Conservation (phyloP, 1,140 invertebrate species). For the Zophobas atratus region DNA sequence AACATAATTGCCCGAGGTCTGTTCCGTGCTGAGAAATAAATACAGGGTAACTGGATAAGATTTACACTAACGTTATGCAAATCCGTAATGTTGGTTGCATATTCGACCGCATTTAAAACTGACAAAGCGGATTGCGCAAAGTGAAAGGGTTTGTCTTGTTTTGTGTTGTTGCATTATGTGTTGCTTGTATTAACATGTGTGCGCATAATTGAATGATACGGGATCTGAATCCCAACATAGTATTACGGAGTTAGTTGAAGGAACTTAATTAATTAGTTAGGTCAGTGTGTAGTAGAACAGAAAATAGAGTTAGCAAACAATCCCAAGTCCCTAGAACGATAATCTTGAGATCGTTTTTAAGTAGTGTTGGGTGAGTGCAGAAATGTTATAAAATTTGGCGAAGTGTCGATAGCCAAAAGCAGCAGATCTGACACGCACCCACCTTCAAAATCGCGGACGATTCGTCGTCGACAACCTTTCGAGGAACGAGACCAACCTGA, state of each 20-base stretch:
- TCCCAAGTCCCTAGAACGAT: constrained; percentile 4
- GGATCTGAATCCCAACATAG: too few relatives aligned
- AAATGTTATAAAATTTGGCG: constrained; percentile 24
- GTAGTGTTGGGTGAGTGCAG: constrained; percentile 31
- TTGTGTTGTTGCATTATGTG: constrained; percentile 14
- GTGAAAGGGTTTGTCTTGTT: constrained; percentile 16
- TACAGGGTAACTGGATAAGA: constrained; percentile 8
- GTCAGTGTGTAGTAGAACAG: background rate
- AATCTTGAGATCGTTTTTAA: constrained; percentile 26
- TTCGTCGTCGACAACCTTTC: constrained; percentile 62
- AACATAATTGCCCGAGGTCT: constrained; percentile 5
- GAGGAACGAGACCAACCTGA: constrained; percentile 61
- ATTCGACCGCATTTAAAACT: background rate
- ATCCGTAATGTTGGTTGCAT: constrained; percentile 39
- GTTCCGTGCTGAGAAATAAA: background rate
- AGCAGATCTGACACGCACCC: constrained; percentile 52
- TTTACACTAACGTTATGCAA: constrained; percentile 19
- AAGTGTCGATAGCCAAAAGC: constrained; percentile 40
- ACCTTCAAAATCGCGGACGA: constrained; percentile 49
- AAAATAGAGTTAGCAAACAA: background rate
- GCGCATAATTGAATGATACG: background rate
- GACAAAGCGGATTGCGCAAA: constrained; percentile 1
- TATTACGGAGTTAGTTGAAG: background rate
- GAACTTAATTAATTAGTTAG: background rate
- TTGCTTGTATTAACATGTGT: constrained; percentile 6